Conservation (phyloP, 2,888 invertebrate species). For the Macrosiphum euphorbiae region DNA sequence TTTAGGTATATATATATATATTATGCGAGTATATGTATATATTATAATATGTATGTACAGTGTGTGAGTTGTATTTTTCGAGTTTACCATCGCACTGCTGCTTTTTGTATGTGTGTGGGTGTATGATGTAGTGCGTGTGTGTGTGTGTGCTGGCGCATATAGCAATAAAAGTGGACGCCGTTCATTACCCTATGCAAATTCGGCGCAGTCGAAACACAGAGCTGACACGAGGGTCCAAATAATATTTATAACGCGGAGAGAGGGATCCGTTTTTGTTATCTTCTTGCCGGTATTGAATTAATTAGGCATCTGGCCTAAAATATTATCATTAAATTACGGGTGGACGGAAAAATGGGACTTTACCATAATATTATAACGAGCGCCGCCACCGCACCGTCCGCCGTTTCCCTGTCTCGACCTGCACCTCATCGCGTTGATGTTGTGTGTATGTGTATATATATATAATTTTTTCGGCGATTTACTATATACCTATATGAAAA, state of each 20-base stretch:
- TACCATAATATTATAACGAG: conserved; percentile 29
- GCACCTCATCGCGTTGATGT: not conserved
- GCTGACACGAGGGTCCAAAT: conserved; percentile 58
- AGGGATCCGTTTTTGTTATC: conserved; percentile 62
- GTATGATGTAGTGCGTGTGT: not conserved
- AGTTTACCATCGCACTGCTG: not conserved
- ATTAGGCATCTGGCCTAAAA: conserved; percentile 63
- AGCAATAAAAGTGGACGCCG: conserved; percentile 59
- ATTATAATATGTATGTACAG: not conserved
- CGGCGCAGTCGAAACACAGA: conserved; percentile 42
- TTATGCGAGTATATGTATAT: not conserved
- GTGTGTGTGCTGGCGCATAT: not conserved
- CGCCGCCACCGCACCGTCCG: not conserved
- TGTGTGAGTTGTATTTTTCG: conserved; percentile 20
- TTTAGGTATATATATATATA: not conserved
- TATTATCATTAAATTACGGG: conserved; percentile 60
- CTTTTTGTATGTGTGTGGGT: not conserved
- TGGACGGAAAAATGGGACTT: conserved; percentile 28
- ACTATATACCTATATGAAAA: not conserved
- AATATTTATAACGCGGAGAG: conserved; percentile 58
- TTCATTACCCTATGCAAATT: conserved; percentile 65
- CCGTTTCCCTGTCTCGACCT: not conserved
- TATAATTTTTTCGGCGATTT: not conserved
- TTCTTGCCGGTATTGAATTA: conserved; percentile 64
- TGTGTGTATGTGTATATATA: not conserved